Evolutionary conservation across 1,140 invertebrate genomes (phyloP).

Genomic region (Asbolus verrucosus): DNA sequence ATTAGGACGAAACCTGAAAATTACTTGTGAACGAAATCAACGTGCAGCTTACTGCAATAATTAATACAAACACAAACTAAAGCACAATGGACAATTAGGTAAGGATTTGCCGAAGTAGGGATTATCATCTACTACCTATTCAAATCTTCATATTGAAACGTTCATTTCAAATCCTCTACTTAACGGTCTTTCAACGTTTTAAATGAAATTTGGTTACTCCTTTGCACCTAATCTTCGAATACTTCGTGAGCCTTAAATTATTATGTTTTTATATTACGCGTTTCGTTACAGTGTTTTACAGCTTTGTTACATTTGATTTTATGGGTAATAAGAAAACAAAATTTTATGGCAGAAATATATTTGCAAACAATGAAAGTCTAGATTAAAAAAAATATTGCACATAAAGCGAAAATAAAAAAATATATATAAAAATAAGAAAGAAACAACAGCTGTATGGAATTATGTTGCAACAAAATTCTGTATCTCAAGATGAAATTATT

Average conservation of each 20-base stretch:
- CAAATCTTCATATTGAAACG: constrained; percentile 26
- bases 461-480: too few relatives aligned
- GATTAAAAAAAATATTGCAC: too few relatives aligned
- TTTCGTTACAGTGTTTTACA: too few relatives aligned
- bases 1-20: neutral
- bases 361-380: too few relatives aligned
- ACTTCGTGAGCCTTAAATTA: neutral
- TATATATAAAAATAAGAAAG: too few relatives aligned
- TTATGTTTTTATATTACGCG: neutral
- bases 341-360: too few relatives aligned
- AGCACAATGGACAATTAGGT: constrained; percentile 5
- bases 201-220: constrained; percentile 10
- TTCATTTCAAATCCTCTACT: constrained; percentile 25
- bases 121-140: constrained; percentile 18
- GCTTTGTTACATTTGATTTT: too few relatives aligned
- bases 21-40: neutral
- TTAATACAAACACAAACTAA: constrained; percentile 5
- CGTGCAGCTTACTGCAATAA: neutral
- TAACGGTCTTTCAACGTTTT: constrained; percentile 11
- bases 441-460: too few relatives aligned
- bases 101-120: neutral
- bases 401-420: too few relatives aligned
- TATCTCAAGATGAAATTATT: too few relatives aligned
- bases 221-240: constrained; percentile 6
- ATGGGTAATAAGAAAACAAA: too few relatives aligned